phyloP scores from a whole-genome alignment of 2,888 invertebrate genomes.

The Drosophila anceps region DNA sequence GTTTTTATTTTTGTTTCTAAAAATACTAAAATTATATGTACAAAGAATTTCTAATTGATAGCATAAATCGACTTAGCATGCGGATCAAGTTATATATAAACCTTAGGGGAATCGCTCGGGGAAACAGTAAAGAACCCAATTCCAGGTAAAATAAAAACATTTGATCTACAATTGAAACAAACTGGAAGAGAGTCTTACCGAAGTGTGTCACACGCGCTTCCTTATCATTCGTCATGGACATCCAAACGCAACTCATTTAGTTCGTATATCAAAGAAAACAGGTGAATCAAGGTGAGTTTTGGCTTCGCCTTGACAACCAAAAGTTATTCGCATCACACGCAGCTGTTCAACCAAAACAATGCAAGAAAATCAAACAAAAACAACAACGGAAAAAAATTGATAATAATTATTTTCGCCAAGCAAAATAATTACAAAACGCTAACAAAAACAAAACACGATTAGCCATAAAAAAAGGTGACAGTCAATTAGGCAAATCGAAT shows the following conservation, averaged over 20 bases:
- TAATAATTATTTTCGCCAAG: constrained; percentile 43
- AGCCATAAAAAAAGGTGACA: constrained; percentile 18
- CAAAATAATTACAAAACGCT: constrained; percentile 47
- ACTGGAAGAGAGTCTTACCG: not conserved
- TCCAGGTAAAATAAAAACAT: not conserved
- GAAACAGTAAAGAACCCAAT: not conserved
- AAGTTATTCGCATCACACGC: constrained; percentile 43
- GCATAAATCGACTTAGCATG: not conserved
- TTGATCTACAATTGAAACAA: not conserved
- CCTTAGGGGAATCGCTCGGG: no score
- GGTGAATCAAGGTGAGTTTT: constrained; percentile 41
- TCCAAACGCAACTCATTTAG: not conserved
- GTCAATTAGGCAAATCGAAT: constrained; percentile 43
- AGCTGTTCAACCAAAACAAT: constrained; percentile 38
- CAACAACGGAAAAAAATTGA: constrained; percentile 11
- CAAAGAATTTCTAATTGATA: not conserved
- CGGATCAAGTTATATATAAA: not conserved
- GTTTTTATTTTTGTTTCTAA: no score
- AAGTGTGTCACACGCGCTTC: constrained; percentile 34
- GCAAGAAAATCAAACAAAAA: constrained; percentile 10
- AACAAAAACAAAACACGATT: constrained; percentile 14
- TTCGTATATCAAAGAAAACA: constrained; percentile 10
- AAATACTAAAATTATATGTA: no score
- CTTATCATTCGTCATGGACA: constrained; percentile 29
- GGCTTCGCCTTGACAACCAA: constrained; percentile 52